A percentile compares a stretch with the other conserved stretches of the same genome.
Evolutionary conservation across 1,140 invertebrate species (phyloP).

Genomic region (Drosophila novamexicana): DNA sequence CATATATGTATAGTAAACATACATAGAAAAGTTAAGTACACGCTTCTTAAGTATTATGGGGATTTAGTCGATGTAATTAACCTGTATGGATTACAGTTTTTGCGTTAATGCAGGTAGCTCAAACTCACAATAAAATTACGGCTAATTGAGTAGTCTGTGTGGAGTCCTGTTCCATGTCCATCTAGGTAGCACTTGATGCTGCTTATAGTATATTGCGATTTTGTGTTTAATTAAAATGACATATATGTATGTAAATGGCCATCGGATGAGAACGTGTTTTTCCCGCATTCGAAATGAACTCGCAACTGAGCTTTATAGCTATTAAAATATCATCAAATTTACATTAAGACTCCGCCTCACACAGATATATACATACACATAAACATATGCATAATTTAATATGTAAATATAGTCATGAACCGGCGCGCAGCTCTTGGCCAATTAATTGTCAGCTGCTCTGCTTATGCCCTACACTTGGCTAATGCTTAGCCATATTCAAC

Average conservation of each 20-base stretch:
- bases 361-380: background rate
- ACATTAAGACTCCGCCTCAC: conserved; percentile 1
- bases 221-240: conserved; percentile 7
- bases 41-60: conserved; percentile 37
- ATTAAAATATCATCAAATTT: conserved; percentile 28
- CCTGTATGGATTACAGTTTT: conserved; percentile 31
- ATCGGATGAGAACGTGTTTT: conserved; percentile 11
- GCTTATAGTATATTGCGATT: conserved; percentile 11
- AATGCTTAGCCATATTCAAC: background rate
- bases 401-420: conserved; percentile 4
- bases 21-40: conserved; percentile 39
- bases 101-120: conserved; percentile 10
- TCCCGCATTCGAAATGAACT: background rate
- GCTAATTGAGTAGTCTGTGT: conserved; percentile 2
- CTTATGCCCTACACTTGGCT: conserved; percentile 4
- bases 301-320: conserved; percentile 7
- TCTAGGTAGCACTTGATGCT: conserved; percentile 1
- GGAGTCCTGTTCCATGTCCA: background rate
- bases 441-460: conserved; percentile 6
- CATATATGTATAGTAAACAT: conserved; percentile 6
- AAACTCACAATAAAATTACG: conserved; percentile 32
- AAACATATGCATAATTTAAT: conserved; percentile 1
- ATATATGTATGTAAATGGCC: conserved; percentile 7
- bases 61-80: conserved; percentile 45
- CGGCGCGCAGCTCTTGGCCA: conserved; percentile 7